A percentile compares a stretch with the other conserved stretches of the same genome.
Conservation (phyloP, 2,797 vertebrate genomes). For the Scomberomorus guttatus region DNA sequence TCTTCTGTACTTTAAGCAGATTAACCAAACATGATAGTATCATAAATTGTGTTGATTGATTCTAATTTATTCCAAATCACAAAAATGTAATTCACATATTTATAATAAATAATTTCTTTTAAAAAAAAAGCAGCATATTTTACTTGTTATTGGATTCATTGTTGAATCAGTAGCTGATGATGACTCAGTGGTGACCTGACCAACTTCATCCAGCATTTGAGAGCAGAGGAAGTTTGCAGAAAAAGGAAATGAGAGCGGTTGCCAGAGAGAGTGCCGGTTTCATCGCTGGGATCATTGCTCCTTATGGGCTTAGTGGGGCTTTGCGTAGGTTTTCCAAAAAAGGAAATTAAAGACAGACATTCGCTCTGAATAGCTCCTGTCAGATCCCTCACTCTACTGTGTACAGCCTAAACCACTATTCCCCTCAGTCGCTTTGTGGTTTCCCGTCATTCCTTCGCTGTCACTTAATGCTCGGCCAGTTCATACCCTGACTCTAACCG, state of each 20-base stretch:
- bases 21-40: not conserved
- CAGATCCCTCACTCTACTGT: conserved; percentile 55
- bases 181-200: not conserved
- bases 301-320: conserved; percentile 85
- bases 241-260: conserved; percentile 5
- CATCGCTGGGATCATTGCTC: conserved; percentile 72
- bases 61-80: not conserved
- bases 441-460: conserved; percentile 50
- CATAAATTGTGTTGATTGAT: not conserved
- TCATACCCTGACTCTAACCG: conserved; percentile 4
- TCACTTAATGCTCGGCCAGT: conserved; percentile 26
- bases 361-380: conserved; percentile 76
- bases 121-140: not conserved
- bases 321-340: conserved; percentile 82
- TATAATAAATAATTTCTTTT: not conserved
- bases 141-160: not conserved
- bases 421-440: conserved; percentile 37
- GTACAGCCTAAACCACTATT: conserved; percentile 37
- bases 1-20: not conserved
- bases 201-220: not conserved
- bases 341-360: conserved; percentile 81
- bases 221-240: conserved; percentile 12
- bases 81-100: not conserved
- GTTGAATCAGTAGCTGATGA: not conserved
- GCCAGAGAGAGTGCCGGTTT: conserved; percentile 46